Evolutionary conservation across 1,140 invertebrate genomes (phyloP).

Genomic region (Drosophila tsacasi): DNA sequence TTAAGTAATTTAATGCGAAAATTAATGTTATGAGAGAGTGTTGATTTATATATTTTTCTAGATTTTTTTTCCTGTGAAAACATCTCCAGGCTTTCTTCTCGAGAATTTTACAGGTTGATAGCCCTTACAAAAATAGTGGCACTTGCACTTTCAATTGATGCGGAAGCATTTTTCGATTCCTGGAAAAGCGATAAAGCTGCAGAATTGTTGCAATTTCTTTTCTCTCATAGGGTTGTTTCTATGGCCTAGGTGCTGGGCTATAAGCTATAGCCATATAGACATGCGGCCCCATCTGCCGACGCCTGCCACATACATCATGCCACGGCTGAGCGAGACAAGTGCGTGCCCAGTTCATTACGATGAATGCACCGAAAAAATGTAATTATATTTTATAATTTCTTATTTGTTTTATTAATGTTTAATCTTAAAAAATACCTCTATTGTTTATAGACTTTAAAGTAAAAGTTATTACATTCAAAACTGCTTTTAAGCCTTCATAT

Average conservation of each 20-base stretch:
- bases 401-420: too few species aligned
- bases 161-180: constrained; percentile 73
- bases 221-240: constrained; percentile 6
- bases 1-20: not conserved
- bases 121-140: constrained; percentile 33
- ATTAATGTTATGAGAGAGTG: not conserved
- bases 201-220: constrained; percentile 50
- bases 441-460: not conserved
- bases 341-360: constrained; percentile 82
- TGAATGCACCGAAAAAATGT: constrained; percentile 10
- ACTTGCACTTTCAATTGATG: constrained; percentile 64
- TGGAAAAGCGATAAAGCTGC: constrained; percentile 75
- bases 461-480: too few species aligned
- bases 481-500: not conserved
- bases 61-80: not conserved
- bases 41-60: not conserved
- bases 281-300: constrained; percentile 30
- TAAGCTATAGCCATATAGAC: constrained; percentile 43
- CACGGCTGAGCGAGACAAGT: constrained; percentile 79
- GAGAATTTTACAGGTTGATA: not conserved
- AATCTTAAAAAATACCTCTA: too few species aligned
- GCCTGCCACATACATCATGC: constrained; percentile 74
- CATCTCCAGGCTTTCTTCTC: not conserved
- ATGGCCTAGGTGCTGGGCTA: constrained; percentile 28
- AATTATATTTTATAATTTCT: too few species aligned